Percentiles rank a stretch among this genome's conserved stretches.
These are phyloP conservation scores for Tenthredo livida DNA, from an alignment of 2,888 invertebrate species.

Conservation along the genomic window DNA sequence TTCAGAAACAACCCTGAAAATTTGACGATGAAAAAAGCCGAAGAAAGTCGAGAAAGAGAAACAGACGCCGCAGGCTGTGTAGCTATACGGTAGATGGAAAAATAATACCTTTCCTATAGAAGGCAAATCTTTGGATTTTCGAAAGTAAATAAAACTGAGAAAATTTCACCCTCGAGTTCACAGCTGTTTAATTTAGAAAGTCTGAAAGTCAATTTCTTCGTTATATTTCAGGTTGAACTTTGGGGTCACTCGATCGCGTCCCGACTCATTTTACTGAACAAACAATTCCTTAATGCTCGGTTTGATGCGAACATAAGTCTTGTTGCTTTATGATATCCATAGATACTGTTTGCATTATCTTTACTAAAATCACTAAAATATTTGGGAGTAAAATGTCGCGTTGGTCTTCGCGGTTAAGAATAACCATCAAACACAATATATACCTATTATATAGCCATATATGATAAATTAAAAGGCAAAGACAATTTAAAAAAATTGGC, in stretches of 20 bases:
- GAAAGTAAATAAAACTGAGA: not conserved
- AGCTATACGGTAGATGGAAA: not conserved
- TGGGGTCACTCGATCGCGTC: not conserved
- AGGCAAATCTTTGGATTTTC: not conserved
- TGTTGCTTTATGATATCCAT: not conserved
- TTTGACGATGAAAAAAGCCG: not conserved
- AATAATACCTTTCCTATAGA: not conserved
- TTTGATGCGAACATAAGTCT: not conserved
- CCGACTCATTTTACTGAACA: not conserved
- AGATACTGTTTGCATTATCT: too few species aligned
- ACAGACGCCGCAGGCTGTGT: not conserved
- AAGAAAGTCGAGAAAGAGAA: not conserved
- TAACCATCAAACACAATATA: too few species aligned
- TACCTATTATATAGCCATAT: too few species aligned
- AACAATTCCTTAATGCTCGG: not conserved
- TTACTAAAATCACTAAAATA: not conserved
- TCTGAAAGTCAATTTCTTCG: not conserved
- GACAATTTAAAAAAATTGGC: not conserved
- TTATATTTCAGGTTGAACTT: not conserved
- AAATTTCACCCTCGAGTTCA: not conserved
- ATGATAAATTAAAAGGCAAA: not conserved
- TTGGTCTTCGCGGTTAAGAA: too few species aligned
- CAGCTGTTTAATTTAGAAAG: conserved; percentile 26
- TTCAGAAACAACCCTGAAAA: not conserved
- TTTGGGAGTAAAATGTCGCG: not conserved